Percentiles rank a stretch among this genome's conserved stretches.
These are phyloP conservation scores for Ictidomys tridecemlineatus DNA, from an alignment of 2,113 vertebrate species.

Conservation along the genomic window DNA sequence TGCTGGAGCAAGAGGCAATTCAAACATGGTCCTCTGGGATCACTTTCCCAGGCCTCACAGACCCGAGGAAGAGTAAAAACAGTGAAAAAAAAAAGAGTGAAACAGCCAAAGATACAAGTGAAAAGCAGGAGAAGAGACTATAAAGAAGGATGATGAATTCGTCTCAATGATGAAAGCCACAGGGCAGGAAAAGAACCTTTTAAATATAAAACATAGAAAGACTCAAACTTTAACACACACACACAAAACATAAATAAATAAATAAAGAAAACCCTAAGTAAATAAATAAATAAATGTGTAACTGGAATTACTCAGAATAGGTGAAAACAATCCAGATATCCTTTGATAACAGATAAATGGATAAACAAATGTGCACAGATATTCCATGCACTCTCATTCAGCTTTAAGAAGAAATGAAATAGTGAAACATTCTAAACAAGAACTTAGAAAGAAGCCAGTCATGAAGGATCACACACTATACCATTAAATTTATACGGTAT, in stretches of 20 bases:
- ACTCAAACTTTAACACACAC: background rate
- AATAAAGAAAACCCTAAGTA: background rate
- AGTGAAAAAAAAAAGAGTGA: background rate
- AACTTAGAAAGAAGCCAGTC: background rate
- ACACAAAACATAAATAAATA: background rate
- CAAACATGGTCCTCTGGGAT: background rate
- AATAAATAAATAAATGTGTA: background rate
- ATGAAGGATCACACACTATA: background rate
- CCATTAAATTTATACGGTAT: background rate
- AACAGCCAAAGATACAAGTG: background rate
- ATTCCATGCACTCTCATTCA: background rate
- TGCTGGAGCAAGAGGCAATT: background rate
- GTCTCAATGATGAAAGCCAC: constrained; percentile 2
- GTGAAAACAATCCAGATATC: constrained; percentile 44
- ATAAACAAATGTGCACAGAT: background rate
- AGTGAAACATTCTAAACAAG: background rate
- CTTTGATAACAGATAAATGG: background rate
- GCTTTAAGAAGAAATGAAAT: background rate
- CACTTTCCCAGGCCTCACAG: background rate
- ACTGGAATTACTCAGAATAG: background rate
- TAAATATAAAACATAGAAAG: constrained; percentile 50
- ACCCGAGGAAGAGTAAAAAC: background rate
- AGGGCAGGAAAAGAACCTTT: background rate
- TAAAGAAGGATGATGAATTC: constrained; percentile 4
- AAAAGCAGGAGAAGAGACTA: constrained; percentile 29